Evolutionary conservation across 1,140 invertebrate species (phyloP).

Genomic region (Cyclargus thomasi): DNA sequence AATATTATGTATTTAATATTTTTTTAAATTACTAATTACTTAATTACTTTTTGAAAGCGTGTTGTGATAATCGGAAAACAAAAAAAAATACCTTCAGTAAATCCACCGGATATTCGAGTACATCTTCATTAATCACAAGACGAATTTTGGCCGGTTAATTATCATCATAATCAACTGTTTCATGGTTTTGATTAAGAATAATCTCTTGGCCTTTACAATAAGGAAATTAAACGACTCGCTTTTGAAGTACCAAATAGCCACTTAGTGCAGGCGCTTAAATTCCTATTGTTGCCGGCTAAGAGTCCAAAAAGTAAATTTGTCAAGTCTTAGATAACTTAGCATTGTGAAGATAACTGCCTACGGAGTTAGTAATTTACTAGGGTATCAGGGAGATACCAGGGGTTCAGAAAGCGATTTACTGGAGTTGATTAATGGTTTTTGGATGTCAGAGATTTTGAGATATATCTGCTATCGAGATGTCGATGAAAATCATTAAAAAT

Average conservation of each 20-base stretch:
- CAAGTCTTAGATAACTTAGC: neutral
- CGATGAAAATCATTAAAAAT: too few relatives aligned
- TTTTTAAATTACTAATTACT: too few relatives aligned
- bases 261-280: neutral
- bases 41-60: too few relatives aligned
- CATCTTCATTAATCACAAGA: neutral
- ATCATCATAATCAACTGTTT: neutral
- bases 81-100: too few relatives aligned
- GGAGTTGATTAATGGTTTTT: neutral
- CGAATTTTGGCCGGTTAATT: neutral
- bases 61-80: too few relatives aligned
- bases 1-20: too few relatives aligned
- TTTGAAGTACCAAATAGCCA: neutral
- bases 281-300: neutral
- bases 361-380: neutral
- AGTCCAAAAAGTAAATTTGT: neutral
- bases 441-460: neutral
- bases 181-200: neutral
- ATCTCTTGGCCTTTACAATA: conserved; percentile 1
- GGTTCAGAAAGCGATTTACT: neutral
- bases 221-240: neutral
- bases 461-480: neutral
- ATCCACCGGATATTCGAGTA: too few relatives aligned
- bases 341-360: neutral
- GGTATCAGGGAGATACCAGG: neutral